These are phyloP conservation scores for Pristionchus japonicus DNA, from an alignment of 2,888 invertebrate species.

Conservation along the genomic window DNA sequence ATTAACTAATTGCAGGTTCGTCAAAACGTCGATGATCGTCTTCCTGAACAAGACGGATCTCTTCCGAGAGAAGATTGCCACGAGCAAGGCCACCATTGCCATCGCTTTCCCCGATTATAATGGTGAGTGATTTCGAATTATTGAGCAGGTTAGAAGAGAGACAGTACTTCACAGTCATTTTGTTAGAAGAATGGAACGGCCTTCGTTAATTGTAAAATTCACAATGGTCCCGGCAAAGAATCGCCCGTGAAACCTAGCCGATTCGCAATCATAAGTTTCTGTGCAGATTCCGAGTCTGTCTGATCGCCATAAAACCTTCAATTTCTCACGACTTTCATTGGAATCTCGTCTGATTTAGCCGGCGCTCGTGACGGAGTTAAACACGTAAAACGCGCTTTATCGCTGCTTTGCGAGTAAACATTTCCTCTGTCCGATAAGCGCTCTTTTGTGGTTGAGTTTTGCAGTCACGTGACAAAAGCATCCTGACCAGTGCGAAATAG, in stretches of 20 bases:
- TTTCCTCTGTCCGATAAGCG: neutral
- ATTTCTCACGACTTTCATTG: neutral
- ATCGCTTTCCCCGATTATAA: conserved; percentile 70
- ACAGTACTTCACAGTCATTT: too few species aligned
- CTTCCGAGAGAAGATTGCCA: conserved; percentile 70
- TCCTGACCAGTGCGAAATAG: neutral
- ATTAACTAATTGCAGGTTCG: conserved; percentile 51
- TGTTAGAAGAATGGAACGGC: too few species aligned
- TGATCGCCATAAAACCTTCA: neutral
- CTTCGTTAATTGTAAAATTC: too few species aligned
- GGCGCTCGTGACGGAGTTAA: neutral
- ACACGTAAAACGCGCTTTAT: neutral
- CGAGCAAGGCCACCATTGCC: conserved; percentile 55
- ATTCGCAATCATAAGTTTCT: too few species aligned
- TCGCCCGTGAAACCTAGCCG: too few species aligned
- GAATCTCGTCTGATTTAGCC: too few species aligned
- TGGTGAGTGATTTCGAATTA: conserved; percentile 53
- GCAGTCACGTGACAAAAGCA: neutral
- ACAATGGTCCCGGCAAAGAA: too few species aligned
- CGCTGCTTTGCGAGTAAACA: neutral
- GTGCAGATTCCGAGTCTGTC: too few species aligned
- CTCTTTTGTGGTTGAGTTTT: neutral
- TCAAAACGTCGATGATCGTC: conserved; percentile 71
- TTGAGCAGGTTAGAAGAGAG: too few species aligned
- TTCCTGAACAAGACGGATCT: conserved; percentile 74